Evolutionary conservation across 2,797 vertebrate species (phyloP).

Genomic region (Myripristis jacobus): DNA sequence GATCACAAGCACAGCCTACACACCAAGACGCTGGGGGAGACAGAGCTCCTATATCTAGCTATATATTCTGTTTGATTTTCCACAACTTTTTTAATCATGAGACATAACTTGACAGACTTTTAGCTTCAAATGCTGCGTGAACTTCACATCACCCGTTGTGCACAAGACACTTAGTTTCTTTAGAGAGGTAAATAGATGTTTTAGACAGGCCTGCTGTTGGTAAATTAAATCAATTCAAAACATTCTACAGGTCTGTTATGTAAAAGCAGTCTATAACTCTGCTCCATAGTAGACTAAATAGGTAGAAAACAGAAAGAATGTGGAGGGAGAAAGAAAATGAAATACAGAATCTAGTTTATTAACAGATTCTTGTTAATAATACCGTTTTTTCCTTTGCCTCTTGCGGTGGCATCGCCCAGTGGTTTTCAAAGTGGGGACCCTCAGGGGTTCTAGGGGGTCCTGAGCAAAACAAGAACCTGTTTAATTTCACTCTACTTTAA

Average conservation of each 20-base stretch:
- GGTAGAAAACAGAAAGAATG: too few relatives aligned
- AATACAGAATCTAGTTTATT: conserved; percentile 1
- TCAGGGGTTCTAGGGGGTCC: too few relatives aligned
- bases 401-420: background rate
- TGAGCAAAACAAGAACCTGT: too few relatives aligned
- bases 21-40: conserved; percentile 17
- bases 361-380: conserved; percentile 1
- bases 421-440: too few relatives aligned
- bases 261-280: conserved; percentile 2
- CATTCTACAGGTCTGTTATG: conserved; percentile 4
- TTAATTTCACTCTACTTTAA: too few relatives aligned
- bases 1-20: conserved; percentile 39
- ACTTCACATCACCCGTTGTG: conserved; percentile 14
- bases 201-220: conserved; percentile 10
- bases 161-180: background rate
- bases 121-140: conserved; percentile 8
- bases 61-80: conserved; percentile 27
- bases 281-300: background rate
- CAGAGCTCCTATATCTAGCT: background rate
- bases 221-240: conserved; percentile 25
- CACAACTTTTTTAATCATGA: conserved; percentile 25
- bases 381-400: conserved; percentile 1
- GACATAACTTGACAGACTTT: conserved; percentile 42
- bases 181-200: conserved; percentile 16
- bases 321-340: background rate